Base-by-base conservation (phyloP, 2,113 vertebrate species). In the Galeopterus variegatus region DNA sequence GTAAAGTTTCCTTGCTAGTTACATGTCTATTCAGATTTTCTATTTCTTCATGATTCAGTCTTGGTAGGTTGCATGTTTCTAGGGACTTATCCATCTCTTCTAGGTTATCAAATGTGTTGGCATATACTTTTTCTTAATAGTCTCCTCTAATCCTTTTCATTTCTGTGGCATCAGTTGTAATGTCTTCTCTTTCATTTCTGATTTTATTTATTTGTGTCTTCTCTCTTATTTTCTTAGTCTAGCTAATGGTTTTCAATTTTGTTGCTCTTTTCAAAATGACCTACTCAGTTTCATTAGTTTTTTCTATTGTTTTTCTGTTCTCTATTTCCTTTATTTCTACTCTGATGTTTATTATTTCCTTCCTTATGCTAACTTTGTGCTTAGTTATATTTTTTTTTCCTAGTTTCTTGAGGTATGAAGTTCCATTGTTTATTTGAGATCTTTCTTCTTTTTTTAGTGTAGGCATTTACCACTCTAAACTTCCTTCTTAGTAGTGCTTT, bases 301-400 rank as follows among this genome's bases (percentile, higher is more conserved):
- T 67, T 48, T 36, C 41, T 70, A 2, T 48, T 54, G 17, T 70
- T 83, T 52, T 80, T 31, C 15, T 89, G 13, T 65, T 69, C 13
- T 90, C 26, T 90, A 13, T 90, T 95, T 93, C 52, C 50, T 52
- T 73, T n/a, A n/a, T 89, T 88, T 86, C 58, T 90, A 14, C 36
- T 81, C 8, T 45, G 5, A 62, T n/a, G 41, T 69, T 70, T 33
- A 31, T 65, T 9, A 52, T 41, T 41, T 41, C 26, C 36, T 83
- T 88, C 19, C 7, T 83, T 95, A 70, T 88, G 13, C 58, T 87
- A 83, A 75, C 11, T 84, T 65, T 88, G 87, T 28, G 9, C 56
- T 54, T 83, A 72, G 9, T 90, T 41, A 41, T 41, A 41, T 41
- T 41, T 41, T 41, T 81, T 83, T 9, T 85, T 82, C 41, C 41